Evolutionary conservation across 2,888 invertebrate species (phyloP).

Genomic region (Thecophora atra): DNA sequence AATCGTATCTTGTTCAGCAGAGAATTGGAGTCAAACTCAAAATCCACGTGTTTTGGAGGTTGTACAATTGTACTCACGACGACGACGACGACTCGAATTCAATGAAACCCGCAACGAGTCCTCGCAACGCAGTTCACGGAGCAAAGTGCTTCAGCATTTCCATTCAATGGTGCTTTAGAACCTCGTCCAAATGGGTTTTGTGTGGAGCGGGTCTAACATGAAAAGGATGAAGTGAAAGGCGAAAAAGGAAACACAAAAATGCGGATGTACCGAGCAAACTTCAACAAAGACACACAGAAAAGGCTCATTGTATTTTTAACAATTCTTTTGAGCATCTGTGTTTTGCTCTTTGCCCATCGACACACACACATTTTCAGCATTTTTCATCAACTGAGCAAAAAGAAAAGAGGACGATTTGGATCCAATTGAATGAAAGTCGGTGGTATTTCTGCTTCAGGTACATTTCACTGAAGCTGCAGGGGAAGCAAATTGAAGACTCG

Average conservation of each 20-base stretch:
- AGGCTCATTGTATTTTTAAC: conserved; percentile 35
- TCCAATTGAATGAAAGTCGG: conserved; percentile 4
- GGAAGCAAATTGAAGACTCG: neutral
- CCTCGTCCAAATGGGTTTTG: conserved; percentile 23
- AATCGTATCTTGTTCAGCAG: no score
- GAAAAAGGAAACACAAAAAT: conserved; percentile 4
- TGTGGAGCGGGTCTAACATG: neutral
- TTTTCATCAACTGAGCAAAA: neutral
- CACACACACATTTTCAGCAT: no score
- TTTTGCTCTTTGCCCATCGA: neutral
- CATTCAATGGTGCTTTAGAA: conserved; percentile 39
- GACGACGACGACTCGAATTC: no score
- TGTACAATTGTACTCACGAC: no score
- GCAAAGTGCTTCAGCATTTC: conserved; percentile 38
- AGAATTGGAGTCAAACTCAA: no score
- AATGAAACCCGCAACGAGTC: no score
- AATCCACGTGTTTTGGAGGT: no score
- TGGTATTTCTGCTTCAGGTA: conserved; percentile 13
- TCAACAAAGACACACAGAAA: conserved; percentile 18
- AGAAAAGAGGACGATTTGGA: neutral
- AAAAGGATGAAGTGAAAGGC: neutral
- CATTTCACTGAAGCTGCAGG: neutral
- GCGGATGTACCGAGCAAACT: conserved; percentile 11
- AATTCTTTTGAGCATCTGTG: conserved; percentile 34
- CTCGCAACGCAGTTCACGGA: conserved; percentile 24